Evolutionary conservation across 2,113 vertebrate species (phyloP), one percentile per base, ranked within the genome.

Genomic region (Atractosteus spatula): DNA sequence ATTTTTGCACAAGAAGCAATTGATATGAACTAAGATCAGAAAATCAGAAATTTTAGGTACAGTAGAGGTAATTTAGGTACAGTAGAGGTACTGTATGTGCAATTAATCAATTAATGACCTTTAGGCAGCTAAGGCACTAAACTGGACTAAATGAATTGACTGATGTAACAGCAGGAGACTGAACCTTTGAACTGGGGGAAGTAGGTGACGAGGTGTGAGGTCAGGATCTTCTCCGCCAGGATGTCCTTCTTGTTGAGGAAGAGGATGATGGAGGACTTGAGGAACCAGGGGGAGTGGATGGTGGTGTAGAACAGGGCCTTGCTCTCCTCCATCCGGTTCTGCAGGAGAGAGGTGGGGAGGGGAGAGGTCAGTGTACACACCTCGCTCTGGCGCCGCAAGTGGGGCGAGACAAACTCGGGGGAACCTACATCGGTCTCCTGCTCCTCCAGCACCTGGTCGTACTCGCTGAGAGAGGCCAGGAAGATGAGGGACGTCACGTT

Each of bases 161-260:
- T 29, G 1, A 29, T 29, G 17, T 29, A 29, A 42, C 16, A 5
- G 6, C 41, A 41, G 8, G 43, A 51, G 17, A 79, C 41, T 43
- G 41, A 74, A 97, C 95, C 95, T 78, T 73, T 77, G 72, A 94
- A 97, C 14, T 65, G 71, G 7, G 91, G 89, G 74, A 97, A 96
- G 79, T 94, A 95, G 62, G 81, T 88, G 44, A 87, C 81, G 77
- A 97, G 83, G 79, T 97, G 93, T 0, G 95, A 97, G 0, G 81
- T 88, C 73, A 81, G 76, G 72, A 96, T 87, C 87, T 97, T 97
- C 77, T 97, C 94, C 14, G 89, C 89, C 69, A 97, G 83, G 80
- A 97, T 92, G 85, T 97, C 95, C 3, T 89, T 94, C 84, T 97
- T 97, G 86, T 97, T 97, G 78, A 97, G 93, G 80, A 97, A 97